A percentile compares a stretch with the other conserved stretches of the same genome.
These are phyloP conservation scores for Acanthosepion pharaonis DNA, from an alignment of 2,888 invertebrate genomes.

Conservation along the genomic window DNA sequence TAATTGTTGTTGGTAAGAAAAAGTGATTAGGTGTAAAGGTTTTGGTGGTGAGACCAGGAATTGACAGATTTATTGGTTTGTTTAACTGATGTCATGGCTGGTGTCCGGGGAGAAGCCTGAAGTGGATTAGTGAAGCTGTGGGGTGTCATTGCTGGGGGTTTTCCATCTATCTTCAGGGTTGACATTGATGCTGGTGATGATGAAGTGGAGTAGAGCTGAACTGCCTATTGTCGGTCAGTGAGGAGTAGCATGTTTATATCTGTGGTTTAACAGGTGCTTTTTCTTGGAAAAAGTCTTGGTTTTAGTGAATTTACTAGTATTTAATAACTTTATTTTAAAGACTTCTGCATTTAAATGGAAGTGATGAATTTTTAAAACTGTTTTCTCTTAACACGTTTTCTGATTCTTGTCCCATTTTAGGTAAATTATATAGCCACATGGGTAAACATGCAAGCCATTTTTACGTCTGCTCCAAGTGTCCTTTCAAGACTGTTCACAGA, in stretches of 20 bases:
- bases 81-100: no score
- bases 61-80: no score
- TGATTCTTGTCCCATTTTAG: conserved; percentile 52
- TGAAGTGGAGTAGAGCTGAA: not conserved
- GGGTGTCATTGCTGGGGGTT: conserved; percentile 56
- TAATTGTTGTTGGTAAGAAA: no score
- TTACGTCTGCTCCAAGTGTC: conserved; percentile 69
- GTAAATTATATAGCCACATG: conserved; percentile 74
- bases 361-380: not conserved
- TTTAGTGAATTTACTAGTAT: not conserved
- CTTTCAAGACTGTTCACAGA: conserved; percentile 72
- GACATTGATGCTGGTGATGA: not conserved
- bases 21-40: no score
- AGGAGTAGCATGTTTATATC: no score
- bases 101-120: no score
- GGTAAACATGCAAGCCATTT: conserved; percentile 73
- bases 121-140: no score
- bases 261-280: no score
- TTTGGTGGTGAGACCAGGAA: no score
- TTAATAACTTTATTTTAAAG: not conserved
- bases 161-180: conserved; percentile 57
- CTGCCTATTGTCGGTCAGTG: not conserved
- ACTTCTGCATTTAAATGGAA: no score
- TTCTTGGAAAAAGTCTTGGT: no score
- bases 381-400: not conserved